phyloP scores from a whole-genome alignment of 2,888 invertebrate species.

The Monoplex corrugatus region DNA sequence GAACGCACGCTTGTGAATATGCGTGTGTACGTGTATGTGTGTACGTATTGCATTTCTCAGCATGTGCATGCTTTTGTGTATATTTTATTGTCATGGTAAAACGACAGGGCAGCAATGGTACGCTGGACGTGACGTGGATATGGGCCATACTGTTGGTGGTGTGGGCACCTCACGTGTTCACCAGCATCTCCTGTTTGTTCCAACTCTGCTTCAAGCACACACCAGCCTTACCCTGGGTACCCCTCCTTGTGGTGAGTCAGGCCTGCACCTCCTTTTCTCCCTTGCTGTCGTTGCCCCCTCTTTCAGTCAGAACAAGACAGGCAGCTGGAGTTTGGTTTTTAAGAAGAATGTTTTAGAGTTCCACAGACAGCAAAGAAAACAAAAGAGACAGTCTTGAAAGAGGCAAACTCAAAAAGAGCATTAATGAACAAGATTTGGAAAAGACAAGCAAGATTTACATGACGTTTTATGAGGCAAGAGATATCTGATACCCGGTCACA shows the following conservation, averaged over 20 bases:
- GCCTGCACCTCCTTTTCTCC: too few species aligned
- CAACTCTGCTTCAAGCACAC: slow-evolving; percentile 64
- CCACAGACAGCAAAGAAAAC: not conserved
- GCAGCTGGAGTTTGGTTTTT: not conserved
- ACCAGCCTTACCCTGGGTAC: slow-evolving; percentile 53
- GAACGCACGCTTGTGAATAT: not conserved
- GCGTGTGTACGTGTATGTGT: not conserved
- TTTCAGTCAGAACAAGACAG: too few species aligned
- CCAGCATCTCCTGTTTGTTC: slow-evolving; percentile 60
- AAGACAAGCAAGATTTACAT: too few species aligned
- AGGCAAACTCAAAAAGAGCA: too few species aligned
- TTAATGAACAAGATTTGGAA: too few species aligned
- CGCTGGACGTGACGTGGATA: slow-evolving; percentile 68
- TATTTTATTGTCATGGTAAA: not conserved
- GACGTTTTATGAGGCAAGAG: too few species aligned
- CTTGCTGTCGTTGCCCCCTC: too few species aligned
- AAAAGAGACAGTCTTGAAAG: not conserved
- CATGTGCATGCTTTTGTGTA: too few species aligned
- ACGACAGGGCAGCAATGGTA: not conserved
- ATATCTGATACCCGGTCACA: too few species aligned
- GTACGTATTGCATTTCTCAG: not conserved
- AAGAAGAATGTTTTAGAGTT: not conserved
- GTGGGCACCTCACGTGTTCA: slow-evolving; percentile 68
- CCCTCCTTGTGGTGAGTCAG: slow-evolving; percentile 60
- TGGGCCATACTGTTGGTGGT: slow-evolving; percentile 69